phyloP scores from a whole-genome alignment of 2,888 invertebrate species.

The Scotopteryx bipunctaria region DNA sequence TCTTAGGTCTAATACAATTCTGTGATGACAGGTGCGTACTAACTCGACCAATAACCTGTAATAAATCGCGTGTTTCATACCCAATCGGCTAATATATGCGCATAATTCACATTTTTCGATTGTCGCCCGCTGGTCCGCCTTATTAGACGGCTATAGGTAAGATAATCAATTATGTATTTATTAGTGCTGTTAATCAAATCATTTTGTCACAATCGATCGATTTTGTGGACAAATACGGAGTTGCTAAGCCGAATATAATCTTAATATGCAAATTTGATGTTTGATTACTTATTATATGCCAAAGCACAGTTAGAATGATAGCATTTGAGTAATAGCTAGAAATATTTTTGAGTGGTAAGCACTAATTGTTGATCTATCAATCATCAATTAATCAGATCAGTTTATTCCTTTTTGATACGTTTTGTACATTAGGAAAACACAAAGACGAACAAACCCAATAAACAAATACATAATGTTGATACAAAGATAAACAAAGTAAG shows the following conservation, averaged over 20 bases:
- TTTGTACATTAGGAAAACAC: no score
- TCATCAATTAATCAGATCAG: no score
- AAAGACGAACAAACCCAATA: no score
- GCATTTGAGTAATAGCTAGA: no score
- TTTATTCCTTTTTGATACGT: no score
- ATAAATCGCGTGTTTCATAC: constrained; percentile 26
- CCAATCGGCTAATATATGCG: constrained; percentile 14
- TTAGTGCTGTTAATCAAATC: constrained; percentile 9
- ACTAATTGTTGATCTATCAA: no score
- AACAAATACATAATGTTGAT: no score
- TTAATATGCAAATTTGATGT: neutral
- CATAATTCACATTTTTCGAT: constrained; percentile 21
- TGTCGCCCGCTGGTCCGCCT: constrained; percentile 8
- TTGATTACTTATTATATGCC: no score
- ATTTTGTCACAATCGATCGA: neutral
- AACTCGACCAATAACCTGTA: constrained; percentile 34
- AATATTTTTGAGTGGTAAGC: no score
- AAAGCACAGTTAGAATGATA: no score
- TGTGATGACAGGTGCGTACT: neutral
- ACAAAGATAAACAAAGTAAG: no score
- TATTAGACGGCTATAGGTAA: constrained; percentile 1
- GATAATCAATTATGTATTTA: constrained; percentile 9
- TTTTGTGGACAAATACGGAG: neutral
- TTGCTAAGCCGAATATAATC: neutral
- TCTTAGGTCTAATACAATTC: no score